Conservation (phyloP, 1,140 invertebrate species). For the Drosophila teissieri region DNA sequence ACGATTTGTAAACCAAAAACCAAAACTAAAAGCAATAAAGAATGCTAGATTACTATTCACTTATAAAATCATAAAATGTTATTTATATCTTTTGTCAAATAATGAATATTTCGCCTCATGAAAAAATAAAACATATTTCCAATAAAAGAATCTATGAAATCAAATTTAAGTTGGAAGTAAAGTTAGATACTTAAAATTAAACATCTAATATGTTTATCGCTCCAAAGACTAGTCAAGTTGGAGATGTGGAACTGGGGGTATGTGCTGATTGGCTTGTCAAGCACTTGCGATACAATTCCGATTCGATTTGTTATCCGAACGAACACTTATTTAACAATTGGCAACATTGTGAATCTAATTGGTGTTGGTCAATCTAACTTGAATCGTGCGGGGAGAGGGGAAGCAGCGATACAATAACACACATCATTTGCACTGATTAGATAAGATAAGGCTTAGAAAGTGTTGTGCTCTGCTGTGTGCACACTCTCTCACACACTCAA, state of each 20-base stretch:
- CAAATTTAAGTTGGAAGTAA: too few relatives aligned
- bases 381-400: background rate
- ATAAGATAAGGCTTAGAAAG: slow-evolving; percentile 47
- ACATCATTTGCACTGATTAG: slow-evolving; percentile 50
- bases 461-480: slow-evolving; percentile 7
- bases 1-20: background rate
- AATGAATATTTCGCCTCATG: background rate
- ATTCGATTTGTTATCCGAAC: slow-evolving; percentile 37
- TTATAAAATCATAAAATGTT: background rate
- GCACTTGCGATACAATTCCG: slow-evolving; percentile 15
- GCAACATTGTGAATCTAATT: slow-evolving; percentile 62
- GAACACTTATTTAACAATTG: slow-evolving; percentile 20
- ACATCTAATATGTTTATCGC: background rate
- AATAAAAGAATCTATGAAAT: background rate
- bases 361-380: slow-evolving; percentile 57
- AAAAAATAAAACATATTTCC: background rate
- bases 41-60: background rate
- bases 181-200: background rate
- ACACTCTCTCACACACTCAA: slow-evolving; percentile 13
- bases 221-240: background rate
- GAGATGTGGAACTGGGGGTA: background rate
- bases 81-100: background rate
- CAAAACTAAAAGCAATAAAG: background rate
- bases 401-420: slow-evolving; percentile 18
- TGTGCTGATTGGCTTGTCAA: slow-evolving; percentile 17